Evolutionary conservation across 2,113 vertebrate genomes (phyloP), one percentile per base, ranked within the genome.

Genomic region (Labeo catla): DNA sequence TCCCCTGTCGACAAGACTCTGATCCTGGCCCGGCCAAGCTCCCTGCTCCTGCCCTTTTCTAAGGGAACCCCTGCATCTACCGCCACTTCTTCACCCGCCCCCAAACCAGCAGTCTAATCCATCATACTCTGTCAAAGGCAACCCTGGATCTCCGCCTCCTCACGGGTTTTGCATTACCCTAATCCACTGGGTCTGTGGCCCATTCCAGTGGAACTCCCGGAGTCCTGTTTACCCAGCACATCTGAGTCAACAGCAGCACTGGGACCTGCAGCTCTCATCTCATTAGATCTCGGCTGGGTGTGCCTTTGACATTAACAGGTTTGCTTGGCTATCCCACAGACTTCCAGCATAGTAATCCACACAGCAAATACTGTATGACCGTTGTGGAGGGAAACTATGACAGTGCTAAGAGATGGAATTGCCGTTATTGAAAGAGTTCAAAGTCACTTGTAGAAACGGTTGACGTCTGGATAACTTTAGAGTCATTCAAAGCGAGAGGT

Each of bases 191-290:
- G 87, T 92, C 84, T 21, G 89, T 74, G 92, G 90, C 93, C 92
- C 92, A 91, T 93, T 92, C 93, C 92, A 95, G 95, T 95, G 92
- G 90, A 88, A 90, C 92, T 89, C 91, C 91, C 92, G 91, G 88
- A 90, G 94, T 89, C 90, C 91, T 94, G 93, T 96, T 96, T 95
- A 93, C 94, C 92, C 86, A 83, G 92, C 93, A 93, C 95, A 95
- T 95, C 95, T 95, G 95, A 96, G 93, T 96, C 95, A 97, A 96
- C 95, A 87, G 65, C 73, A 85, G 83, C 36, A 47, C 43, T 19
- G n/a, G 43, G 74, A 59, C 79, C 82, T 83, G 84, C 66, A 28
- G 88, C 80, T 83, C 52, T 83, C 79, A 34, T 79, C 65, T 87
- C 83, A 86, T 83, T 86, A 86, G 34, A 39, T 45, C 86, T 83